A percentile compares a stretch with the other conserved stretches of the same genome.
Evolutionary conservation across 2,797 vertebrate genomes (phyloP).

Genomic region (Esox lucius): DNA sequence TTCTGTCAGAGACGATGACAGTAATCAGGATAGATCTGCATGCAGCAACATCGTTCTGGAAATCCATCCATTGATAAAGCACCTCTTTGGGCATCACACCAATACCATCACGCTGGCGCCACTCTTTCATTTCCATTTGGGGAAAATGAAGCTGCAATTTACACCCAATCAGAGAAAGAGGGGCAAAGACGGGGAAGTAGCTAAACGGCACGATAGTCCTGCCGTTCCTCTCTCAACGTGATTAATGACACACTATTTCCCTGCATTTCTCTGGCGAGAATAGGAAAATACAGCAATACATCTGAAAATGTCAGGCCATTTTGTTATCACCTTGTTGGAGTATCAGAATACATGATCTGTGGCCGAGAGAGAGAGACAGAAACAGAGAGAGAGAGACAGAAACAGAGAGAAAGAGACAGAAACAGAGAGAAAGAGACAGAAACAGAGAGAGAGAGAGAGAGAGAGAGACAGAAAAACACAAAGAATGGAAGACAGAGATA

Average conservation of each 20-base stretch:
- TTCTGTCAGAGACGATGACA: slow-evolving; percentile 67
- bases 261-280: slow-evolving; percentile 80
- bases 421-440: too few species aligned
- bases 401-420: too few species aligned
- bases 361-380: background rate
- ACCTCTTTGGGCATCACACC: slow-evolving; percentile 58
- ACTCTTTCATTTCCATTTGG: slow-evolving; percentile 75
- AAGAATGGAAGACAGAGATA: too few species aligned
- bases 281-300: slow-evolving; percentile 84
- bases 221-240: slow-evolving; percentile 70
- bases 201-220: slow-evolving; percentile 69
- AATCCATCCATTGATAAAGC: slow-evolving; percentile 77
- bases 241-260: slow-evolving; percentile 79
- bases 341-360: slow-evolving; percentile 77
- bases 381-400: too few species aligned
- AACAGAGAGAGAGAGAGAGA: too few species aligned
- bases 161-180: slow-evolving; percentile 74
- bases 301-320: slow-evolving; percentile 83
- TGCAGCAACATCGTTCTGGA: slow-evolving; percentile 65
- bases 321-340: slow-evolving; percentile 79
- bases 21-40: slow-evolving; percentile 76
- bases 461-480: too few species aligned
- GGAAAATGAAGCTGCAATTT: slow-evolving; percentile 78
- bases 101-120: slow-evolving; percentile 54
- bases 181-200: slow-evolving; percentile 49